A percentile compares a stretch with the other conserved stretches of the same genome.
Evolutionary conservation across 2,113 vertebrate genomes (phyloP).

Genomic region (Sceloporus undulatus): DNA sequence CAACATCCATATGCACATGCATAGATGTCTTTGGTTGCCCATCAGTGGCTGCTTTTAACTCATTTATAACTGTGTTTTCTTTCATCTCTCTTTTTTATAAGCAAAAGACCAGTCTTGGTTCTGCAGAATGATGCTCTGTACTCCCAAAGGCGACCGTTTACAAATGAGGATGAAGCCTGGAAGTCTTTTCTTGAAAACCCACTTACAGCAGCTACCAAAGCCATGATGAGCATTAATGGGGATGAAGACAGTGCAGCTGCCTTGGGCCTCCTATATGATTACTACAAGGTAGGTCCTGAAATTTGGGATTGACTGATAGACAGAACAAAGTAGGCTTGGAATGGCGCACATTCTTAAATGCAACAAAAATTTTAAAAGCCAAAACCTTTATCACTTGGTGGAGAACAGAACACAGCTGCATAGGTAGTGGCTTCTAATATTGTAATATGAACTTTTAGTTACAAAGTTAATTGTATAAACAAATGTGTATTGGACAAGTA

Average conservation of each 20-base stretch:
- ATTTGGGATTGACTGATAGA: background rate
- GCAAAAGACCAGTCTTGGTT: conserved; percentile 96
- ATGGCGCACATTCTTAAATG: conserved; percentile 21
- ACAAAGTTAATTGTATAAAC: conserved; percentile 38
- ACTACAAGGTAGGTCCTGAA: conserved; percentile 89
- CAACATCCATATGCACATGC: too few relatives aligned
- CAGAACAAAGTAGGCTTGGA: conserved; percentile 21
- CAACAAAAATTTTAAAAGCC: conserved; percentile 1
- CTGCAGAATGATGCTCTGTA: conserved; percentile 95
- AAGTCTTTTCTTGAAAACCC: conserved; percentile 98
- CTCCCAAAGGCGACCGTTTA: conserved; percentile 90
- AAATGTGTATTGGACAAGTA: background rate
- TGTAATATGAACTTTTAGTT: conserved; percentile 39
- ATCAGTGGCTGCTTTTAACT: conserved; percentile 5
- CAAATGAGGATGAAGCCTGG: conserved; percentile 97
- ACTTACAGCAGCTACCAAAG: conserved; percentile 97
- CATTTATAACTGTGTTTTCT: conserved; percentile 14
- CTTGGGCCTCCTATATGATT: conserved; percentile 95
- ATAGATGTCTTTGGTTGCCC: background rate
- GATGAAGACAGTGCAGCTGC: conserved; percentile 97
- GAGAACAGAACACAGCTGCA: conserved; percentile 33
- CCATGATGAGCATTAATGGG: conserved; percentile 99
- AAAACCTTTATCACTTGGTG: conserved; percentile 29
- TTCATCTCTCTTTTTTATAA: conserved; percentile 64
- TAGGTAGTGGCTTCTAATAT: conserved; percentile 55